Evolutionary conservation across 2,797 vertebrate species (phyloP).

Genomic region (Brotula barbata): DNA sequence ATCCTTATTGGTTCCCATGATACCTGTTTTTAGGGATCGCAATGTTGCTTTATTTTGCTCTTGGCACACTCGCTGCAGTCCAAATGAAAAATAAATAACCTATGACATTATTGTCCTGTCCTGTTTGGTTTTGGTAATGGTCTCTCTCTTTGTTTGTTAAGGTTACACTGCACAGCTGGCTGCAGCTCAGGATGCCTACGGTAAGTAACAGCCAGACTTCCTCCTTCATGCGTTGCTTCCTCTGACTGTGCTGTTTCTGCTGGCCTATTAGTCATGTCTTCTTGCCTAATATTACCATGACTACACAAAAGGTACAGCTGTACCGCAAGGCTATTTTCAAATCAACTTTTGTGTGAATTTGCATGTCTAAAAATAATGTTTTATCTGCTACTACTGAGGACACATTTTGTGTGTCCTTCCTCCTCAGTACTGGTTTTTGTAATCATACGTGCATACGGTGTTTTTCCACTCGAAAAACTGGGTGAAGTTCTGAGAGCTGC

Average conservation of each 20-base stretch:
- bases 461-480: too few relatives aligned
- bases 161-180: constrained; percentile 70
- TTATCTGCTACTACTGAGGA: background rate
- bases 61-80: too few relatives aligned
- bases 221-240: constrained; percentile 16
- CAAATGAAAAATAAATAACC: too few relatives aligned
- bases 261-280: background rate
- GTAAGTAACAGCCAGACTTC: constrained; percentile 50
- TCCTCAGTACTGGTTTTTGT: too few relatives aligned
- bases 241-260: background rate
- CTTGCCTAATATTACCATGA: constrained; percentile 10
- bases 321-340: background rate
- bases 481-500: background rate
- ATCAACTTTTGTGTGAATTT: background rate
- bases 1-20: too few relatives aligned
- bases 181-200: constrained; percentile 62
- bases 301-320: background rate
- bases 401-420: background rate
- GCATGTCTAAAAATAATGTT: background rate
- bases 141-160: constrained; percentile 45
- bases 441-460: too few relatives aligned
- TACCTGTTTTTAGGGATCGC: too few relatives aligned
- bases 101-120: background rate
- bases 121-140: too few relatives aligned
- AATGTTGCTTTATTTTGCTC: too few relatives aligned